These are phyloP conservation scores for Drosophila navojoa DNA, from an alignment of 1,140 invertebrate species.

Conservation along the genomic window DNA sequence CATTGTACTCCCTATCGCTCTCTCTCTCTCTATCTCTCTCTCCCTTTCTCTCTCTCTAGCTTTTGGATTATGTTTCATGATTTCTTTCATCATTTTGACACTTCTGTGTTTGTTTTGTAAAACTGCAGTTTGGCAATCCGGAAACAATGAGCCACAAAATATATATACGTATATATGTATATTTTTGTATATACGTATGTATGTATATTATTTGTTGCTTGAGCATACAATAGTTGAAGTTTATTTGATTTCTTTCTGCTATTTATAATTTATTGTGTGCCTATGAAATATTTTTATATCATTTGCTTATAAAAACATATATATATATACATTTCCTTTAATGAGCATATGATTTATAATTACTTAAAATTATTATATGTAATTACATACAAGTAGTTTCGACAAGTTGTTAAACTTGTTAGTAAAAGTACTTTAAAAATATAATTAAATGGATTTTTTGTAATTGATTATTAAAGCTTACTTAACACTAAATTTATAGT, in stretches of 20 bases:
- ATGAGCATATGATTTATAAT: constrained; percentile 13
- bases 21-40: not conserved
- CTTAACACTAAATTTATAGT: too few relatives aligned
- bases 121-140: constrained; percentile 28
- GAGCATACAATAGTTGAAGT: not conserved
- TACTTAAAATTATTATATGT: not conserved
- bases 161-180: not conserved
- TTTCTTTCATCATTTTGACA: constrained; percentile 20
- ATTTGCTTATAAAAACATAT: too few relatives aligned
- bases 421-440: too few relatives aligned
- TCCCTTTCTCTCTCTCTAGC: not conserved
- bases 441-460: too few relatives aligned
- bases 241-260: too few relatives aligned
- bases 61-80: constrained; percentile 6
- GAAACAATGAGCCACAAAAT: constrained; percentile 13
- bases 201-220: too few relatives aligned
- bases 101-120: not conserved
- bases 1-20: constrained; percentile 13
- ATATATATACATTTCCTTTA: not conserved
- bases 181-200: too few relatives aligned
- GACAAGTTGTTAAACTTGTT: too few relatives aligned
- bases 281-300: too few relatives aligned
- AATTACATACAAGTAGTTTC: too few relatives aligned
- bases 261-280: not conserved
- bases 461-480: too few relatives aligned